A percentile compares a stretch with the other conserved stretches of the same genome.
Evolutionary conservation across 2,113 vertebrate species (phyloP).

Genomic region (Morphnarchus princeps): DNA sequence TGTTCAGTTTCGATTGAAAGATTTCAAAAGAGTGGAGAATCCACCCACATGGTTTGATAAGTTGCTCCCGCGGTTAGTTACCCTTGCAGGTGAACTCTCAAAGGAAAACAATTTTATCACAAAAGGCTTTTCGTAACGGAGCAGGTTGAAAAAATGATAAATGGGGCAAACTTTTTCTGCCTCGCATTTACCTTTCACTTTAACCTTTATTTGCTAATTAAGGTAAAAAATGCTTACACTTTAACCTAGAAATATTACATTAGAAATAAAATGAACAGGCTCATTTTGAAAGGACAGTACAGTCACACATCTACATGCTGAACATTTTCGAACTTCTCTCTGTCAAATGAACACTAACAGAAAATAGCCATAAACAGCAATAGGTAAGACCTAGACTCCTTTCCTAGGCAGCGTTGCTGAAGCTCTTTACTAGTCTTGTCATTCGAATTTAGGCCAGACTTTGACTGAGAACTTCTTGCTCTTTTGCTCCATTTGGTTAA

Average conservation of each 20-base stretch:
- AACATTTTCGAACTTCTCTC: accelerated
- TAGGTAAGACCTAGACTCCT: background rate
- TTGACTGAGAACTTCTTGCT: background rate
- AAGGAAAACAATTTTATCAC: background rate
- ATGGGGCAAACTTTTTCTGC: background rate
- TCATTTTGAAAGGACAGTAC: background rate
- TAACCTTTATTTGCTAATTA: background rate
- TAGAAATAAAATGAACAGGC: background rate
- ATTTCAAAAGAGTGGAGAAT: background rate
- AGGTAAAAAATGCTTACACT: background rate
- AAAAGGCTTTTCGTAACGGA: background rate
- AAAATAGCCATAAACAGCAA: accelerated
- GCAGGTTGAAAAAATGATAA: background rate
- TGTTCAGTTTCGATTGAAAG: background rate
- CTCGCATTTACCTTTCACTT: background rate
- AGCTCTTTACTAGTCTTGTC: background rate
- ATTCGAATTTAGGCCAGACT: background rate
- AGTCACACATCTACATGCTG: background rate
- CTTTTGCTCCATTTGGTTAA: background rate
- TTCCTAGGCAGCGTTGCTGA: background rate
- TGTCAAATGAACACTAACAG: accelerated
- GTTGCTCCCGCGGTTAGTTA: background rate
- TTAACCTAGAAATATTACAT: background rate
- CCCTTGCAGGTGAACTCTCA: background rate
- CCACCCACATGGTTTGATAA: background rate